These are phyloP conservation scores for Gobio occitaniae DNA, from an alignment of 2,797 vertebrate genomes.

Conservation along the genomic window DNA sequence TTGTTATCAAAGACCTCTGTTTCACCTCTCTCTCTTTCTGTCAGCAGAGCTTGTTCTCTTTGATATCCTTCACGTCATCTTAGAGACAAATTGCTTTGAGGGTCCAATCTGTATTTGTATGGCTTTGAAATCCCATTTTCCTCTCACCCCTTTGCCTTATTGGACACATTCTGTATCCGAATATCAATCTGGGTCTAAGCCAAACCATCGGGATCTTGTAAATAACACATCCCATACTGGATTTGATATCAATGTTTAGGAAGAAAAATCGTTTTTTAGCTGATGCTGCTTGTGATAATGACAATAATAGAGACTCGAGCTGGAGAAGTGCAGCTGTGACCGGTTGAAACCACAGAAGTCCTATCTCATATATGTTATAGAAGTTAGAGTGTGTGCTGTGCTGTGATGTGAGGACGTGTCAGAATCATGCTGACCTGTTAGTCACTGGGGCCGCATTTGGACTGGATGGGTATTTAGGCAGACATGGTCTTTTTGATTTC, in stretches of 20 bases:
- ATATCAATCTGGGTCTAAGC: slow-evolving; percentile 22
- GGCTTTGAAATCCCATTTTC: slow-evolving; percentile 53
- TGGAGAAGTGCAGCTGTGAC: slow-evolving; percentile 21
- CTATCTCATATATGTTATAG: background rate
- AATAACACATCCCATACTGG: background rate
- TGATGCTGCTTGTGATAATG: slow-evolving; percentile 23
- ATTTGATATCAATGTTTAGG: slow-evolving; percentile 2
- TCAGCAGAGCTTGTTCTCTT: slow-evolving; percentile 34
- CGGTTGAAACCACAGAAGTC: background rate
- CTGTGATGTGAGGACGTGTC: background rate
- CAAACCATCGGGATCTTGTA: slow-evolving; percentile 16
- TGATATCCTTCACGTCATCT: slow-evolving; percentile 42
- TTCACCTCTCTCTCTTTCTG: slow-evolving; percentile 8
- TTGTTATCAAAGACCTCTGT: slow-evolving; percentile 19
- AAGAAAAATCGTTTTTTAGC: background rate
- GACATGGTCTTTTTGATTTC: slow-evolving; percentile 32
- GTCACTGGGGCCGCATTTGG: slow-evolving; percentile 2
- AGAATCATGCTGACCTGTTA: slow-evolving; percentile 21
- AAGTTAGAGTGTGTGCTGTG: background rate
- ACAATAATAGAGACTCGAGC: slow-evolving; percentile 3
- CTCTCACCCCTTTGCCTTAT: slow-evolving; percentile 40
- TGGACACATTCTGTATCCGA: slow-evolving; percentile 19
- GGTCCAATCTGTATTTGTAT: slow-evolving; percentile 49
- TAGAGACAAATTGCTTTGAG: slow-evolving; percentile 47
- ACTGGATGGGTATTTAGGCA: slow-evolving; percentile 26